Evolutionary conservation across 1,140 invertebrate genomes (phyloP).

Genomic region (Lepidurus couesii): DNA sequence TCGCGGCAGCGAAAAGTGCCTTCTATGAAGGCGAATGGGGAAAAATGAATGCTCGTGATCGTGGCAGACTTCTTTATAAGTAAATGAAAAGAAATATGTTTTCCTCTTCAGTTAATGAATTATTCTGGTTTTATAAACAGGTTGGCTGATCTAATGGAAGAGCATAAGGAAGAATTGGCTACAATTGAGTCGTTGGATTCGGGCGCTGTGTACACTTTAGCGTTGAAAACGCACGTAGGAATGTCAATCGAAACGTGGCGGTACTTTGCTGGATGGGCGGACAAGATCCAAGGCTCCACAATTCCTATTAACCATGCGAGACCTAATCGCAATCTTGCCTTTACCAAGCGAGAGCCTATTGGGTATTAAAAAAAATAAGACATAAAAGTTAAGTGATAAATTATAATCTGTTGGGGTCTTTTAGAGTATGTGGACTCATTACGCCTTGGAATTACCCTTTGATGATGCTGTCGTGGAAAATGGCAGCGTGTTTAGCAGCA

Average conservation of each 20-base stretch:
- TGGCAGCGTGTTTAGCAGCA: constrained; percentile 57
- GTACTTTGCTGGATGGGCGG: constrained; percentile 62
- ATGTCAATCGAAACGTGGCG: constrained; percentile 91
- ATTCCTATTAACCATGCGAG: constrained; percentile 66
- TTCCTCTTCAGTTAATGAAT: constrained; percentile 26
- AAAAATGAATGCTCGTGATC: constrained; percentile 76
- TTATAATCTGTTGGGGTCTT: constrained; percentile 30
- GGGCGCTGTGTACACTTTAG: constrained; percentile 90
- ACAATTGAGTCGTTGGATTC: constrained; percentile 88
- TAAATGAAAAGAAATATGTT: constrained; percentile 42
- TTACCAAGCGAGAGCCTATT: constrained; percentile 84
- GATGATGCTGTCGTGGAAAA: constrained; percentile 52
- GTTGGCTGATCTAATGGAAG: constrained; percentile 87
- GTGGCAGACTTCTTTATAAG: constrained; percentile 66
- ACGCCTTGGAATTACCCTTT: constrained; percentile 56
- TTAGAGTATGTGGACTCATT: constrained; percentile 55
- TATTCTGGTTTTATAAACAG: constrained; percentile 45
- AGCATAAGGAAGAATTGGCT: constrained; percentile 87
- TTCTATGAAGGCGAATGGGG: constrained; percentile 83
- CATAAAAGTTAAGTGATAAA: not conserved
- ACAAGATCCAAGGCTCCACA: constrained; percentile 53
- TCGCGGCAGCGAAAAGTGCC: constrained; percentile 74
- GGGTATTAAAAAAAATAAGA: constrained; percentile 49
- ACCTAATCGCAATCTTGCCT: constrained; percentile 81
- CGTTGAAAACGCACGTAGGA: constrained; percentile 86